phyloP scores from a whole-genome alignment of 2,888 invertebrate genomes.

The Drosophila testacea region DNA sequence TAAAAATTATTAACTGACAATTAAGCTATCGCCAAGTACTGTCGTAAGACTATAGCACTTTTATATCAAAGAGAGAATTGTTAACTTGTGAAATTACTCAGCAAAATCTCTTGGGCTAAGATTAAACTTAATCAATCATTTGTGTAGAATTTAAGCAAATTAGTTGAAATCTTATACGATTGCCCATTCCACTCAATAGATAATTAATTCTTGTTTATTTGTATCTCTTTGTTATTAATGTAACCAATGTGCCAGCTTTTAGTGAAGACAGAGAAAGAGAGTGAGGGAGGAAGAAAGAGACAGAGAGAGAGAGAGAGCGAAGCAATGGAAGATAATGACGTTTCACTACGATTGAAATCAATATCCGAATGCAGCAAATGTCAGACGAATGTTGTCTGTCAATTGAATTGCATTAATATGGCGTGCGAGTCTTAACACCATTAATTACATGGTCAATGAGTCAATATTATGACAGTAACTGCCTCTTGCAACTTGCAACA shows the following conservation, averaged over 20 bases:
- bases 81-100: neutral
- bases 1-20: too few relatives aligned
- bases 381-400: conserved; percentile 67
- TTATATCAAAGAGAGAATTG: neutral
- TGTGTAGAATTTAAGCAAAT: too few relatives aligned
- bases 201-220: neutral
- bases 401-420: conserved; percentile 71
- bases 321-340: neutral
- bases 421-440: conserved; percentile 74
- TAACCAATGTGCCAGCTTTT: conserved; percentile 45
- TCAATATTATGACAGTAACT: conserved; percentile 72
- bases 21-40: too few relatives aligned
- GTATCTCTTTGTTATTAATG: conserved; percentile 9
- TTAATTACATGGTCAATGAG: conserved; percentile 76
- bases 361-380: conserved; percentile 67
- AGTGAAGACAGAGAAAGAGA: conserved; percentile 17
- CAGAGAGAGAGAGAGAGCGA: neutral
- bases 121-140: neutral
- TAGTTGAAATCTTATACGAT: too few relatives aligned
- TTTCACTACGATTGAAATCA: conserved; percentile 81
- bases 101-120: neutral
- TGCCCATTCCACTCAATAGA: too few relatives aligned
- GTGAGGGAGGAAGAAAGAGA: neutral
- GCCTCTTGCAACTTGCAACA: conserved; percentile 18
- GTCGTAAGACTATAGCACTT: too few relatives aligned